These are phyloP conservation scores for Apogon hyalosoma DNA, from an alignment of 2,797 vertebrate species.

Conservation along the genomic window DNA sequence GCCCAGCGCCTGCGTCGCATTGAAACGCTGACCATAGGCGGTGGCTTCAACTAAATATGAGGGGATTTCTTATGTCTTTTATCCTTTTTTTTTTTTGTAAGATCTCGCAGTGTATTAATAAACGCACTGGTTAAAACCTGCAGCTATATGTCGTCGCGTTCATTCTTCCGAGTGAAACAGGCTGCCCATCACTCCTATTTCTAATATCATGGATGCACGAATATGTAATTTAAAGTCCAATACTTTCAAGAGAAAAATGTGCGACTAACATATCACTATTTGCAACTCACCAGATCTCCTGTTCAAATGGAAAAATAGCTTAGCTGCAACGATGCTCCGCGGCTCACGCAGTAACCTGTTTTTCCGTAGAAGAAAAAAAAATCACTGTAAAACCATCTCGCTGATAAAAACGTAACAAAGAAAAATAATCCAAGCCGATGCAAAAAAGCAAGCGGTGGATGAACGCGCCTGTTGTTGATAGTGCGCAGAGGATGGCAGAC, in stretches of 20 bases:
- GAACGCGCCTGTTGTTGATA: slow-evolving; percentile 60
- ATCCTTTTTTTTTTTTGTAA: not conserved
- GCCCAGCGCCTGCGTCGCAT: slow-evolving; percentile 51
- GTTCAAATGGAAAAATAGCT: slow-evolving; percentile 33
- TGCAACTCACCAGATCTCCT: slow-evolving; percentile 74
- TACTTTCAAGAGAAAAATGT: not conserved
- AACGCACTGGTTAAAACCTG: no score
- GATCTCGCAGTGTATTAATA: not conserved
- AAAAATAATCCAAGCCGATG: slow-evolving; percentile 57
- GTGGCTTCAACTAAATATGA: slow-evolving; percentile 43
- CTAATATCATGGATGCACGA: not conserved
- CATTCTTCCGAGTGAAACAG: accelerated
- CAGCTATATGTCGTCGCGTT: not conserved
- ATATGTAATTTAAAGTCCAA: not conserved
- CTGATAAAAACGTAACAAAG: slow-evolving; percentile 39
- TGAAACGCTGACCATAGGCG: slow-evolving; percentile 50
- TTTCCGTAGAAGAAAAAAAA: slow-evolving; percentile 49
- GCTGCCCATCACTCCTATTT: slow-evolving; percentile 27
- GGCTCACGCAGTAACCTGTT: slow-evolving; percentile 31
- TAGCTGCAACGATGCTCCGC: slow-evolving; percentile 55
- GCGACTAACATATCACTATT: not conserved
- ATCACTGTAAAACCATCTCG: slow-evolving; percentile 59
- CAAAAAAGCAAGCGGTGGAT: slow-evolving; percentile 26
- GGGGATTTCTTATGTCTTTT: not conserved
- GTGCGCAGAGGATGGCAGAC: slow-evolving; percentile 66